A percentile compares a stretch with the other conserved stretches of the same genome.
These are phyloP conservation scores for Metopia argyrocephala DNA, from an alignment of 2,888 invertebrate genomes.

Conservation along the genomic window DNA sequence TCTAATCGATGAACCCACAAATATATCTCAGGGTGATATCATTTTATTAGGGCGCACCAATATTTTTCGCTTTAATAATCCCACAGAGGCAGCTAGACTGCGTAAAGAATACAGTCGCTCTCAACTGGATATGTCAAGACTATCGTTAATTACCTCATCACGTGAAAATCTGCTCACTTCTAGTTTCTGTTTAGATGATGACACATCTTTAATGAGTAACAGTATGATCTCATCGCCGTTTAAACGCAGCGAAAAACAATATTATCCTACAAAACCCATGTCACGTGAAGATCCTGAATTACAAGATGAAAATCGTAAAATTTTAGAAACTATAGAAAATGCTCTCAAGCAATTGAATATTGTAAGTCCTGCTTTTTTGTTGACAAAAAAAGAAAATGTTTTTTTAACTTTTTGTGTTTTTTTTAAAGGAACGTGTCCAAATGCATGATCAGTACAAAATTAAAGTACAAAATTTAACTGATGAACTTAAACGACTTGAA, in stretches of 20 bases:
- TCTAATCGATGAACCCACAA: constrained; percentile 87
- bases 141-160: constrained; percentile 88
- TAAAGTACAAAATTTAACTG: constrained; percentile 78
- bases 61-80: constrained; percentile 93
- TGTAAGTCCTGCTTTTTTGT: constrained; percentile 68
- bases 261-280: constrained; percentile 76
- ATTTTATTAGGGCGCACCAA: constrained; percentile 87
- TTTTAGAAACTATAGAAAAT: constrained; percentile 84
- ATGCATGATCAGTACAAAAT: constrained; percentile 78
- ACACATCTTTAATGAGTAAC: constrained; percentile 68
- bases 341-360: constrained; percentile 82
- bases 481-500: constrained; percentile 79
- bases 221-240: constrained; percentile 71
- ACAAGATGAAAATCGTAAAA: constrained; percentile 83
- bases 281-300: constrained; percentile 82
- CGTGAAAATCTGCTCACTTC: constrained; percentile 83
- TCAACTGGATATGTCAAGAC: constrained; percentile 87
- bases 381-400: background rate
- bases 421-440: constrained; percentile 79
- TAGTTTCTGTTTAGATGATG: constrained; percentile 76
- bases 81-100: constrained; percentile 91
- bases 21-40: constrained; percentile 89
- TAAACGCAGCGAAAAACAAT: constrained; percentile 75
- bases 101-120: constrained; percentile 85
- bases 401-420: background rate